A percentile compares a stretch with the other conserved stretches of the same genome.
Evolutionary conservation across 1,140 invertebrate genomes (phyloP).

Genomic region (Caenorhabditis latens): DNA sequence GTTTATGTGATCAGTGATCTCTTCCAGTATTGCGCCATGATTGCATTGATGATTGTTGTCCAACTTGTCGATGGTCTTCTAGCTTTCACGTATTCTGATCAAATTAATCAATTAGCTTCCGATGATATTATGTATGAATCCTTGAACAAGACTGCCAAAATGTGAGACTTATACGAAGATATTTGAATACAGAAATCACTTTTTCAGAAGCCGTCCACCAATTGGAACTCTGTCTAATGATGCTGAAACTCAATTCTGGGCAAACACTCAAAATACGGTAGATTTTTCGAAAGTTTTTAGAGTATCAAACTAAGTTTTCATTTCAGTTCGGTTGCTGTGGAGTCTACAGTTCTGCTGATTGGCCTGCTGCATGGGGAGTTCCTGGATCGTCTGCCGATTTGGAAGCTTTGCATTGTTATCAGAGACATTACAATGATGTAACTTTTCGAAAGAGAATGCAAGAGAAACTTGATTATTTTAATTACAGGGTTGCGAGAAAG

Average conservation of each 20-base stretch:
- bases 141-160: constrained; percentile 8
- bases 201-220: constrained; percentile 38
- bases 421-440: constrained; percentile 23
- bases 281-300: neutral
- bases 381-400: neutral
- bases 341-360: constrained; percentile 17
- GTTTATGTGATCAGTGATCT: neutral
- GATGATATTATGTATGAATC: constrained; percentile 56
- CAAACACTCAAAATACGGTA: constrained; percentile 45
- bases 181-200: neutral
- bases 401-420: constrained; percentile 44
- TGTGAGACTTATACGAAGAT: neutral
- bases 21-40: constrained; percentile 60
- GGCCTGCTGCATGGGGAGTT: neutral
- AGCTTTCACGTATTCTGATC: constrained; percentile 59
- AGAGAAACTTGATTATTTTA: neutral
- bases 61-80: constrained; percentile 62
- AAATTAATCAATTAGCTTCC: constrained; percentile 53
- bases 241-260: constrained; percentile 58
- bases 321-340: constrained; percentile 59
- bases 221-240: neutral
- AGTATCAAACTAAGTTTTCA: neutral
- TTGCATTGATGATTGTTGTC: constrained; percentile 62
- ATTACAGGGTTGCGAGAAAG: constrained; percentile 62
- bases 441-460: neutral